phyloP scores from a whole-genome alignment of 2,797 vertebrate species.

The Bradypodion pumilum region DNA sequence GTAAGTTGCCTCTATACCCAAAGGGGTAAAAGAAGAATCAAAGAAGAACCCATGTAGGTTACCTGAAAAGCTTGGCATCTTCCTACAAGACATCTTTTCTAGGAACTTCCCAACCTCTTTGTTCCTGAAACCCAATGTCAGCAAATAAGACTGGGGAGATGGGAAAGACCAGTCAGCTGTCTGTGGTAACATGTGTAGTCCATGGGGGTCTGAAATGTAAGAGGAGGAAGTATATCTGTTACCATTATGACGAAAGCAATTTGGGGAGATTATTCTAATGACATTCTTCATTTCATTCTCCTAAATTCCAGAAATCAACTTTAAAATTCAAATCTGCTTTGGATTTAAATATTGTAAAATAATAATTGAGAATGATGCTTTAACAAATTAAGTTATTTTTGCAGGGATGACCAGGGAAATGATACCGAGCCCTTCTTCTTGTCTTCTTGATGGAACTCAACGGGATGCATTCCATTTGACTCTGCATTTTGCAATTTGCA shows the following conservation, averaged over 20 bases:
- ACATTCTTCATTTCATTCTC: not conserved
- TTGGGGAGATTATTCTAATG: not conserved
- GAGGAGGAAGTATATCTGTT: slow-evolving; percentile 1
- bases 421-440: not conserved
- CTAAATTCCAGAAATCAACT: not conserved
- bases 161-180: slow-evolving; percentile 59
- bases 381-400: not conserved
- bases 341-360: not conserved
- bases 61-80: slow-evolving; percentile 73
- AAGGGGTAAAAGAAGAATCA: too few species aligned
- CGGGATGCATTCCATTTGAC: not conserved
- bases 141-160: slow-evolving; percentile 63
- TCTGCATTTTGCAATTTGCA: not conserved
- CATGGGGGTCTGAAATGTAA: slow-evolving; percentile 62
- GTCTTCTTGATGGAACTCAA: not conserved
- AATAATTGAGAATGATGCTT: not conserved
- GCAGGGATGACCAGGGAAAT: not conserved
- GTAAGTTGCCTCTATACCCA: too few species aligned
- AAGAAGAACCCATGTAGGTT: not conserved
- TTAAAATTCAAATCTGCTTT: not conserved
- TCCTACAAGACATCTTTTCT: slow-evolving; percentile 68
- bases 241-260: not conserved
- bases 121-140: slow-evolving; percentile 76
- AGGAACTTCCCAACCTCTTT: slow-evolving; percentile 69
- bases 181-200: slow-evolving; percentile 72